Percentiles rank a stretch among this genome's conserved stretches.
Evolutionary conservation across 53 echinoderm and acorn worm species (phyloP).

Genomic region (Stichopus horrens): DNA sequence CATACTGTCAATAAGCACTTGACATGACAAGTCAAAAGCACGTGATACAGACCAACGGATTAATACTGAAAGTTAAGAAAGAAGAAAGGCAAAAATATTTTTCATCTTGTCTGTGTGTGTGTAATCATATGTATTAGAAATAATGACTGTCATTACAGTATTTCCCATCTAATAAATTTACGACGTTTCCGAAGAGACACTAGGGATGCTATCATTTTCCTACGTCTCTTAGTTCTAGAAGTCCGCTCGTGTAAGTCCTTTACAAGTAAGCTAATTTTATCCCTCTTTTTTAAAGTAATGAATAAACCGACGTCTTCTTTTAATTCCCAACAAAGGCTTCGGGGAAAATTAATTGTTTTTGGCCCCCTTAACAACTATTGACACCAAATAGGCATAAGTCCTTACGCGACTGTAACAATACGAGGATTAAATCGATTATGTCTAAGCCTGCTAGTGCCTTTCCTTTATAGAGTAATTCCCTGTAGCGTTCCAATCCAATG

Average conservation of each 20-base stretch:
- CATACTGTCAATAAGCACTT: background rate
- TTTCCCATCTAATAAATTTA: conserved; percentile 17
- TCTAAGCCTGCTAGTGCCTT: conserved; percentile 49
- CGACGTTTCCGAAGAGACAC: background rate
- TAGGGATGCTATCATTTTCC: background rate
- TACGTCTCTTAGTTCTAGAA: background rate
- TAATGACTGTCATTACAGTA: background rate
- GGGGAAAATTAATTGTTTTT: conserved; percentile 46
- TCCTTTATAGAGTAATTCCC: conserved; percentile 54
- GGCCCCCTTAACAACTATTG: conserved; percentile 52
- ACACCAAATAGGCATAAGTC: conserved; percentile 52
- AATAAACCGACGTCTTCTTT: conserved; percentile 41
- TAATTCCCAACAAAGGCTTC: conserved; percentile 58
- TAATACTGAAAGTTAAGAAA: background rate
- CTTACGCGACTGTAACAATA: conserved; percentile 51
- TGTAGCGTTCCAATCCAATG: conserved; percentile 44
- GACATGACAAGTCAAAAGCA: background rate
- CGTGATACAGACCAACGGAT: background rate
- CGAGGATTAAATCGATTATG: conserved; percentile 51
- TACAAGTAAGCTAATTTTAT: background rate
- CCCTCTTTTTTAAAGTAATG: conserved; percentile 49
- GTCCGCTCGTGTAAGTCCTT: background rate
- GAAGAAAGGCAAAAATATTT: no score
- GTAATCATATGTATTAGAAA: no score
- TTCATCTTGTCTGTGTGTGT: background rate